These are phyloP conservation scores for Suricata suricatta DNA, from an alignment of 2,113 vertebrate species.

Conservation along the genomic window DNA sequence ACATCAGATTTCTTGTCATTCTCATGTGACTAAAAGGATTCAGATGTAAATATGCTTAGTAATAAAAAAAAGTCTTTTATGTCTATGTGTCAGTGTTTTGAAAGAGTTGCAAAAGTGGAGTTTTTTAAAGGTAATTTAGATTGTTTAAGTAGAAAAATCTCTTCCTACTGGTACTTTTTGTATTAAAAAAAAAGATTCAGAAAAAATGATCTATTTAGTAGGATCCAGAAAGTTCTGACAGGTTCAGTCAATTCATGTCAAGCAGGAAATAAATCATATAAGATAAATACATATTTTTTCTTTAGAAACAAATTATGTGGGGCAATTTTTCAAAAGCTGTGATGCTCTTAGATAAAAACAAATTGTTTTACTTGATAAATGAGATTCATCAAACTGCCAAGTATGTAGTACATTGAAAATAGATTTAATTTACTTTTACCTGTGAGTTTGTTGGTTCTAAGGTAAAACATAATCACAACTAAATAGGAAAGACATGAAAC, in stretches of 20 bases:
- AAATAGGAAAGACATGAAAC: background rate
- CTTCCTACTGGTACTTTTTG: background rate
- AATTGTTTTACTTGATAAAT: constrained; percentile 32
- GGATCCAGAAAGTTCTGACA: constrained; percentile 28
- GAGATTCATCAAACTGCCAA: background rate
- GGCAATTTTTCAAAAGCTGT: constrained; percentile 53
- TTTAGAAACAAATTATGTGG: constrained; percentile 46
- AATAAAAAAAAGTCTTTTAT: background rate
- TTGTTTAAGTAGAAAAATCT: background rate
- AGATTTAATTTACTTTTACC: constrained; percentile 18
- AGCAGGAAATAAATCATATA: background rate
- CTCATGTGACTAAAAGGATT: constrained; percentile 2
- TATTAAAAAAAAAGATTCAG: background rate
- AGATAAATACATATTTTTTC: background rate
- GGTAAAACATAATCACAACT: background rate
- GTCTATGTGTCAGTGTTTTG: constrained; percentile 36
- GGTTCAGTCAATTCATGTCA: background rate
- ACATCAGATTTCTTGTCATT: constrained; percentile 23
- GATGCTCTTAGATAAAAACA: constrained; percentile 40
- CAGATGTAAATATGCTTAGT: background rate
- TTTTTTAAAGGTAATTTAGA: constrained; percentile 38
- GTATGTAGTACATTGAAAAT: background rate
- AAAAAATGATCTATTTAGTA: background rate
- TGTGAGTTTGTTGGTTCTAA: background rate
- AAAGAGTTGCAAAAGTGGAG: constrained; percentile 33